Conservation (phyloP, 2,797 vertebrate genomes). For the Agapornis canus region DNA sequence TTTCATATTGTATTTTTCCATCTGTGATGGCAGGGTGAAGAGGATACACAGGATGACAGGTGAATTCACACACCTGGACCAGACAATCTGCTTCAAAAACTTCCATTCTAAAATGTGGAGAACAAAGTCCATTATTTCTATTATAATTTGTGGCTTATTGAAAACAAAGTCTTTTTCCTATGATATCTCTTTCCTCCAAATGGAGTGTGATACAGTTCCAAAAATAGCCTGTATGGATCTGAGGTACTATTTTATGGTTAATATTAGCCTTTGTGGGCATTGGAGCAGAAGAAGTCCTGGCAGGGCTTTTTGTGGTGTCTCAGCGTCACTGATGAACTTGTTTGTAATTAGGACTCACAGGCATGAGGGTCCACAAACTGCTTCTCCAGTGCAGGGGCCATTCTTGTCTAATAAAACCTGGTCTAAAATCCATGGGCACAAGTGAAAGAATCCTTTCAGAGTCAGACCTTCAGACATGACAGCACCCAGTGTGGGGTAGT, state of each 20-base stretch:
- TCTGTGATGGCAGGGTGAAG: neutral
- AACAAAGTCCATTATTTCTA: neutral
- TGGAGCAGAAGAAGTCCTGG: neutral
- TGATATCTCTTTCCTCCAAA: neutral
- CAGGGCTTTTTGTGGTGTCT: neutral
- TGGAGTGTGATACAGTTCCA: no score
- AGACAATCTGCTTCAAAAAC: neutral
- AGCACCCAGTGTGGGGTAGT: accelerated
- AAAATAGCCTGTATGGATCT: no score
- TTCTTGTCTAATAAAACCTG: neutral
- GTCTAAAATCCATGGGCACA: neutral
- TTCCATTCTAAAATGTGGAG: neutral
- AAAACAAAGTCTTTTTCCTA: neutral
- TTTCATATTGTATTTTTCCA: neutral
- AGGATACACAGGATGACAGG: neutral
- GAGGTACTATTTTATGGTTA: no score
- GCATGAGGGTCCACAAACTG: neutral
- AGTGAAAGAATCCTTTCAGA: neutral
- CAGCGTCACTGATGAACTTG: neutral
- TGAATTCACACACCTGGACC: neutral
- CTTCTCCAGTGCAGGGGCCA: neutral
- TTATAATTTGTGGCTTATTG: neutral
- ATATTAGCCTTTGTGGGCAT: neutral
- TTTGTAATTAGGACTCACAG: neutral
- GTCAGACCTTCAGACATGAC: neutral